phyloP scores from a whole-genome alignment of 1,140 invertebrate genomes.

The Armadillidium nasatum region DNA sequence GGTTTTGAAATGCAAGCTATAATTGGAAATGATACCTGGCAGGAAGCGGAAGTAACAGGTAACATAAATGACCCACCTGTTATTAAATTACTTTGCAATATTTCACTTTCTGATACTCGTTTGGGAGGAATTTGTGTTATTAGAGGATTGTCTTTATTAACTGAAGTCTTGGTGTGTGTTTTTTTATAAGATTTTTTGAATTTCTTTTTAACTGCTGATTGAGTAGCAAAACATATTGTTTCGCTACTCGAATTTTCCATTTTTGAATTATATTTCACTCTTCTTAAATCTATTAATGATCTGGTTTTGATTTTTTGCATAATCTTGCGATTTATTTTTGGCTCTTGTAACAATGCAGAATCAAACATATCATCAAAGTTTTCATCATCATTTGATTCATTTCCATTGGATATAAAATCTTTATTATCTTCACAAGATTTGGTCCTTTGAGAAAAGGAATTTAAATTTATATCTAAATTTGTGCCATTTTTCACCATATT shows the following conservation, averaged over 20 bases:
- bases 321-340: not conserved
- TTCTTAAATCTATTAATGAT: not conserved
- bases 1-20: too few species aligned
- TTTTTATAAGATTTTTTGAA: not conserved
- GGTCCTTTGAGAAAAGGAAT: too few species aligned
- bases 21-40: too few species aligned
- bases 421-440: too few species aligned
- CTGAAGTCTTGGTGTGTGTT: not conserved
- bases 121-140: not conserved
- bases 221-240: not conserved
- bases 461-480: too few species aligned
- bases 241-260: not conserved
- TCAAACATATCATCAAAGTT: too few species aligned
- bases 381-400: too few species aligned
- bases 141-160: not conserved
- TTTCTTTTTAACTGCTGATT: not conserved
- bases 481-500: too few species aligned
- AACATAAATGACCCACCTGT: not conserved
- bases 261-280: not conserved
- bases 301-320: too few species aligned
- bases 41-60: not conserved
- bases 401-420: too few species aligned
- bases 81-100: not conserved
- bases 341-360: not conserved
- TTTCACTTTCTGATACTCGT: too few species aligned